phyloP scores from a whole-genome alignment of 2,113 vertebrate genomes.

The Donacobius atricapilla region DNA sequence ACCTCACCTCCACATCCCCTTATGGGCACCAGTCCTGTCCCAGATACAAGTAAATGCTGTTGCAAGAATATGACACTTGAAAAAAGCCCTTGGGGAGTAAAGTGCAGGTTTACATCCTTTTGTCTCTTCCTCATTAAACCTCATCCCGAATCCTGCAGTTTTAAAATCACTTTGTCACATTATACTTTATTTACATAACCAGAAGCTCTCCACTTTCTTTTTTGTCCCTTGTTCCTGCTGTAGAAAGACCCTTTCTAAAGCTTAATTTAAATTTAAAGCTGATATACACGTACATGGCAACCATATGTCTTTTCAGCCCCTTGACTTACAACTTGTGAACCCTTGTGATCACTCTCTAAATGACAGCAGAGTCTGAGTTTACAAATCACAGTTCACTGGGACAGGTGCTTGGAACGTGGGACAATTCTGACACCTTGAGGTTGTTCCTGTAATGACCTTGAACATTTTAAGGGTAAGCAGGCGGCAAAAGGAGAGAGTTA shows the following conservation, averaged over 20 bases:
- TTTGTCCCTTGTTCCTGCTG: neutral
- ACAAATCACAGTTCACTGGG: neutral
- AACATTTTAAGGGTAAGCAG: neutral
- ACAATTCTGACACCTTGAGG: neutral
- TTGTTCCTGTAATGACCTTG: neutral
- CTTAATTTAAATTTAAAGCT: neutral
- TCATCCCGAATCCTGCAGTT: neutral
- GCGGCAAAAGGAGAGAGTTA: fast-evolving
- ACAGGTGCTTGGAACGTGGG: fast-evolving
- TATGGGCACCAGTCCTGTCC: neutral
- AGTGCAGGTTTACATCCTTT: neutral
- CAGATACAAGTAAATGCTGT: neutral
- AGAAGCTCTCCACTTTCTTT: neutral
- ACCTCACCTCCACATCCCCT: neutral
- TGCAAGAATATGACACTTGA: neutral
- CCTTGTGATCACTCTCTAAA: neutral
- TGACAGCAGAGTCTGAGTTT: neutral
- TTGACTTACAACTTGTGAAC: neutral
- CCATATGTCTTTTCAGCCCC: neutral
- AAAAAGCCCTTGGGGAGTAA: neutral
- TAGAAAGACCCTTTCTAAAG: neutral
- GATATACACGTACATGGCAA: fast-evolving
- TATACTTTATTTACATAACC: neutral
- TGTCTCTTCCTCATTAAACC: neutral
- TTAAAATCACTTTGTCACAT: neutral